Percentiles rank a stretch among this genome's conserved stretches.
phyloP scores from a whole-genome alignment of 2,888 invertebrate genomes.

The Drosophila formosana region DNA sequence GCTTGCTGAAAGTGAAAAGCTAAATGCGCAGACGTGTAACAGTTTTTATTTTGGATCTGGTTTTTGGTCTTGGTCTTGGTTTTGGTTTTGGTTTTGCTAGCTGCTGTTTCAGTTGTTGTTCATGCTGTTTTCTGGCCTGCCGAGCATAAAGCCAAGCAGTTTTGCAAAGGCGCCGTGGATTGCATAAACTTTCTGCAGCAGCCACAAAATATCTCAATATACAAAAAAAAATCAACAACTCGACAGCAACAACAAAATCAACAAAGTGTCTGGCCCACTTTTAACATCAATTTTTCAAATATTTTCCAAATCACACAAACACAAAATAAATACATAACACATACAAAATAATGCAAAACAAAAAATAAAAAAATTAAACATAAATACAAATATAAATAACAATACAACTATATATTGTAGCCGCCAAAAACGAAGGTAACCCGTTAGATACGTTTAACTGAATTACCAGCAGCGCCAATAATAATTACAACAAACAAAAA shows the following conservation, averaged over 20 bases:
- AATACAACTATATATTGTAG: conserved; percentile 41
- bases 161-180: conserved; percentile 56
- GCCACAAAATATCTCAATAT: conserved; percentile 12
- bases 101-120: conserved; percentile 26
- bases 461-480: conserved; percentile 36
- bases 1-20: conserved; percentile 72
- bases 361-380: not conserved
- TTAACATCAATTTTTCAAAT: conserved; percentile 50
- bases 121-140: conserved; percentile 35
- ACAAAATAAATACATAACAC: conserved; percentile 25
- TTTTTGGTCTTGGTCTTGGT: conserved; percentile 30
- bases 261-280: conserved; percentile 46
- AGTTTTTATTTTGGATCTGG: conserved; percentile 68
- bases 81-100: conserved; percentile 12
- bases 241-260: conserved; percentile 8
- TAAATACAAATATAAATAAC: conserved; percentile 49
- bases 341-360: not conserved
- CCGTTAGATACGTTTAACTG: conserved; percentile 34
- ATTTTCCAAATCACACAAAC: conserved; percentile 28
- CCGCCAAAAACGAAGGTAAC: conserved; percentile 37
- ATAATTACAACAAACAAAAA: conserved; percentile 33
- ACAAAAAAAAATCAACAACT: conserved; percentile 4
- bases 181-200: conserved; percentile 62
- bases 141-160: conserved; percentile 61
- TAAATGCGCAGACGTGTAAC: conserved; percentile 74